Conservation (phyloP, 1,140 invertebrate species). For the Heliconius nattereri region DNA sequence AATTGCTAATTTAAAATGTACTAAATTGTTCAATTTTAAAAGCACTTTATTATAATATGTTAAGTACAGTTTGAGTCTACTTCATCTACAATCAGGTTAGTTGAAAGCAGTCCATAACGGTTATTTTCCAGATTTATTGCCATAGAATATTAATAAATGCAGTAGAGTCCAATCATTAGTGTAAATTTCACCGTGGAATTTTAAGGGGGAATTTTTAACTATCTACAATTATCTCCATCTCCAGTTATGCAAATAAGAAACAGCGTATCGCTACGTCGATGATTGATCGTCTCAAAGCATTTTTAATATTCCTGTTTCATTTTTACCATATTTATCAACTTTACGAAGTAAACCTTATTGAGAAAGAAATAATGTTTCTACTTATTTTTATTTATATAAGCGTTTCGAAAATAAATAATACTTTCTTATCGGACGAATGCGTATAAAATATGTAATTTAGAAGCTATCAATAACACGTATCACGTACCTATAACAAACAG, state of each 20-base stretch:
- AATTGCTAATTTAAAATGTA: too few species aligned
- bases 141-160: background rate
- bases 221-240: slow-evolving; percentile 21
- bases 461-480: slow-evolving; percentile 30
- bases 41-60: too few species aligned
- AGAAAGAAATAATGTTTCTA: slow-evolving; percentile 18
- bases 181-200: background rate
- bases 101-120: background rate
- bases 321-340: slow-evolving; percentile 26
- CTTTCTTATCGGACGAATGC: slow-evolving; percentile 23
- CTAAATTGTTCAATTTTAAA: too few species aligned
- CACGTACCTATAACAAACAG: slow-evolving; percentile 24
- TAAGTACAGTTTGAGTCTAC: background rate
- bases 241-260: slow-evolving; percentile 68
- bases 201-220: slow-evolving; percentile 18
- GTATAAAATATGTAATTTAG: slow-evolving; percentile 11
- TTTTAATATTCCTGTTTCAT: slow-evolving; percentile 63
- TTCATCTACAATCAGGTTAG: background rate
- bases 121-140: slow-evolving; percentile 1
- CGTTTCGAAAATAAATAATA: slow-evolving; percentile 19
- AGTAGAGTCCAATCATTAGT: background rate
- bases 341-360: slow-evolving; percentile 30
- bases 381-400: background rate
- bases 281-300: slow-evolving; percentile 68
- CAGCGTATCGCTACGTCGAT: slow-evolving; percentile 62